Percentiles rank a stretch among this genome's conserved stretches.
Conservation (phyloP, 2,797 vertebrate species). For the Sebastolobus alascanus region DNA sequence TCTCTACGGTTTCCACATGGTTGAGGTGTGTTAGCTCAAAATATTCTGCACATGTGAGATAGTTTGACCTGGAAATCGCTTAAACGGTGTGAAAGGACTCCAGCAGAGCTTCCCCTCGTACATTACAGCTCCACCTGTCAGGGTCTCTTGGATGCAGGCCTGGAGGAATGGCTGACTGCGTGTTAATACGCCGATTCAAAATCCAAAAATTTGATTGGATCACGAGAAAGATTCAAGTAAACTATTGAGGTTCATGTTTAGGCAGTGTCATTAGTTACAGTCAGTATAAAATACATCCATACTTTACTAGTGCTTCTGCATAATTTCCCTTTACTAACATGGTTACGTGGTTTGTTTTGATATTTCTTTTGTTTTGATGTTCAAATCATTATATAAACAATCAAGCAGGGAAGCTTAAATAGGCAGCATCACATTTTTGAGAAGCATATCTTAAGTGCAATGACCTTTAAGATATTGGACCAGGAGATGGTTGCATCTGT, state of each 20-base stretch:
- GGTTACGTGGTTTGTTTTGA: not conserved
- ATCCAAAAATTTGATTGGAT: slow-evolving; percentile 1
- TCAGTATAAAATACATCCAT: not conserved
- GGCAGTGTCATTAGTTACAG: not conserved
- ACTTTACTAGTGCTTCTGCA: not conserved
- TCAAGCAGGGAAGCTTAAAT: not conserved
- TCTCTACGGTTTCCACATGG: slow-evolving; percentile 47
- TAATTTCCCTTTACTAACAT: not conserved
- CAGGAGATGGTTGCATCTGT: slow-evolving; percentile 39
- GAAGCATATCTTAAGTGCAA: not conserved
- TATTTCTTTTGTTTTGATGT: not conserved
- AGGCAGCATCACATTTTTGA: slow-evolving; percentile 2
- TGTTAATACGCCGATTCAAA: slow-evolving; percentile 12
- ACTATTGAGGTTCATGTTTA: not conserved
- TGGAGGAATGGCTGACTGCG: slow-evolving; percentile 7
- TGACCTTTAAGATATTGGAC: slow-evolving; percentile 41
- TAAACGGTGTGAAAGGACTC: slow-evolving; percentile 62
- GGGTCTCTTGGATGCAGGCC: slow-evolving; percentile 12
- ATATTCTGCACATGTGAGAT: slow-evolving; percentile 61
- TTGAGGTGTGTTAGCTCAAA: slow-evolving; percentile 43
- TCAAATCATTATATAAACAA: not conserved
- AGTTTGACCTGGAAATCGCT: slow-evolving; percentile 65
- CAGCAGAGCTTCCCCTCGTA: slow-evolving; percentile 65
- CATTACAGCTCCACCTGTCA: slow-evolving; percentile 68
- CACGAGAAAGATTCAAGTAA: not conserved